These are phyloP conservation scores for Agrochola circellaris DNA, from an alignment of 2,888 invertebrate species.

Conservation along the genomic window DNA sequence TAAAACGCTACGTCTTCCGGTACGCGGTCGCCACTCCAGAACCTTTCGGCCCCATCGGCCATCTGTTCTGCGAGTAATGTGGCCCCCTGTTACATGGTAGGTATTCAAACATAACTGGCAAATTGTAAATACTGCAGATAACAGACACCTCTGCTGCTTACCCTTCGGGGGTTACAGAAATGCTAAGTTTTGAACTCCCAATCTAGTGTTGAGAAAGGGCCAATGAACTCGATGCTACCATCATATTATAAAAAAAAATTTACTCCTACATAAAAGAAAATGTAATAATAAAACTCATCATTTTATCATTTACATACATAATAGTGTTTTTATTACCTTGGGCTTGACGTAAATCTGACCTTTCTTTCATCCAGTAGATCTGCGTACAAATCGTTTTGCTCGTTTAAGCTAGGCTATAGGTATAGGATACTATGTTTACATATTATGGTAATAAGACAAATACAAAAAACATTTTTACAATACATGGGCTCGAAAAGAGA, in stretches of 20 bases:
- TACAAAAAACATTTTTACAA: not conserved
- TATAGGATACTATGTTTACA: constrained; percentile 15
- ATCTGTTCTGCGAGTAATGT: no score
- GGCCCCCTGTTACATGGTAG: no score
- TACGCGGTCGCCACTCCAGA: no score
- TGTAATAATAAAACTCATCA: constrained; percentile 19
- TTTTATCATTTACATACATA: constrained; percentile 38
- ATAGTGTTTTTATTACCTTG: constrained; percentile 29
- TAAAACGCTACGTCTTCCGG: no score
- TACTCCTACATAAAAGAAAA: constrained; percentile 24
- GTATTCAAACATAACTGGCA: no score
- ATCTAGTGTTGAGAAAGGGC: not conserved
- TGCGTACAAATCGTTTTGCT: constrained; percentile 31
- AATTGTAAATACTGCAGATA: no score
- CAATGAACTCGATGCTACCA: not conserved
- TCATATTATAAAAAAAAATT: not conserved
- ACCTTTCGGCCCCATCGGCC: no score
- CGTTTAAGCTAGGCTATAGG: not conserved
- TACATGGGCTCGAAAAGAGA: no score
- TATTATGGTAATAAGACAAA: constrained; percentile 9
- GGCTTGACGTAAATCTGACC: constrained; percentile 29
- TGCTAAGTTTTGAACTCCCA: not conserved
- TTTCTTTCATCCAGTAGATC: constrained; percentile 35
- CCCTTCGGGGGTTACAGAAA: no score
- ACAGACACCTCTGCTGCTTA: no score